A percentile compares a stretch with the other conserved stretches of the same genome.
phyloP scores from a whole-genome alignment of 2,888 invertebrate species.

The Xanthia icteritia region DNA sequence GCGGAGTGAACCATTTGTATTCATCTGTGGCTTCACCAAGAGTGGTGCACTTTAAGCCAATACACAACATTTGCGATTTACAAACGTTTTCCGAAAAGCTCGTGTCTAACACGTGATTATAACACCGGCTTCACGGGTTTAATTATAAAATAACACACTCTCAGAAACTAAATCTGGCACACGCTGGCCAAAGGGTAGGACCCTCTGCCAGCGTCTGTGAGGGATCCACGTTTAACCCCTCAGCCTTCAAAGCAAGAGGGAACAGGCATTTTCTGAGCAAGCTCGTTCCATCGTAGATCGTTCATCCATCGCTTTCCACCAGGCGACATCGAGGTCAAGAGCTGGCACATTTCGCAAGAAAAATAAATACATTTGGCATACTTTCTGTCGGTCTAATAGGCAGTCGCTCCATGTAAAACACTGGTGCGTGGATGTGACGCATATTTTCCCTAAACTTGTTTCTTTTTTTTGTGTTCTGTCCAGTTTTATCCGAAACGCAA shows the following conservation, averaged over 20 bases:
- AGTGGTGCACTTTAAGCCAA: too few species aligned
- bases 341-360: not conserved
- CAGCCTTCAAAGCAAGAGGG: not conserved
- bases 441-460: too few species aligned
- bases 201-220: not conserved
- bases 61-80: too few species aligned
- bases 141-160: not conserved
- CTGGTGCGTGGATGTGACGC: too few species aligned
- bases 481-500: slow-evolving; percentile 29
- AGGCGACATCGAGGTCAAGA: not conserved
- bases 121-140: not conserved
- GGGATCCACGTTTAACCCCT: not conserved
- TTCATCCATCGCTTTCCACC: too few species aligned
- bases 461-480: too few species aligned
- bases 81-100: too few species aligned
- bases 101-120: too few species aligned
- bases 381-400: not conserved
- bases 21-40: too few species aligned
- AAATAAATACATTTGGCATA: too few species aligned
- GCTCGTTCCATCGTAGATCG: not conserved
- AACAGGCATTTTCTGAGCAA: not conserved
- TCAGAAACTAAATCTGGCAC: not conserved
- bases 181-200: not conserved
- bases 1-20: too few species aligned
- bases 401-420: not conserved